phyloP scores from a whole-genome alignment of 1,140 invertebrate genomes.

The Leptopilina boulardi region DNA sequence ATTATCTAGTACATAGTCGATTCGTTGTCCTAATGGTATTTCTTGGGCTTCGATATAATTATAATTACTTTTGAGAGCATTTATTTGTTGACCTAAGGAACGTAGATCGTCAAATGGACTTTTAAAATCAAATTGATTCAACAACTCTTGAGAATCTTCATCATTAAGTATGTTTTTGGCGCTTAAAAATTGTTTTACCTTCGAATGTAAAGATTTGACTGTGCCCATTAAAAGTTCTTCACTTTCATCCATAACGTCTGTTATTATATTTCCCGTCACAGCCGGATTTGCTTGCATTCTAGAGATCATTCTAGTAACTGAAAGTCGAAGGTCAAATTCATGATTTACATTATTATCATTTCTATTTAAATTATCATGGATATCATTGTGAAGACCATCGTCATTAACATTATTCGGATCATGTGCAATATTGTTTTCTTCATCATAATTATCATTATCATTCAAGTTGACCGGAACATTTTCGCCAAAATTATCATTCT shows the following conservation, averaged over 20 bases:
- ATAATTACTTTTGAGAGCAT: neutral
- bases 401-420: neutral
- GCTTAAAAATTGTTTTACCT: neutral
- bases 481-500: neutral
- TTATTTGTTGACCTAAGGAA: neutral
- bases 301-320: neutral
- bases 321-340: neutral
- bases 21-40: neutral
- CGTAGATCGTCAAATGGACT: neutral
- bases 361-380: neutral
- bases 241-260: constrained; percentile 4
- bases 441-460: neutral
- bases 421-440: neutral
- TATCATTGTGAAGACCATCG: neutral
- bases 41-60: neutral
- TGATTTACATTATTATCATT: neutral
- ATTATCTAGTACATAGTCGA: neutral
- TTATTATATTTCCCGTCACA: neutral
- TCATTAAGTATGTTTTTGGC: neutral
- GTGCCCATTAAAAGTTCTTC: neutral
- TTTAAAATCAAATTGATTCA: neutral
- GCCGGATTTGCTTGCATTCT: neutral
- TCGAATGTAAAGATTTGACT: neutral
- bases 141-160: neutral
- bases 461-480: neutral